Conservation (phyloP, 35 echinoderm and acorn worm genomes). For the Apostichopus californicus region DNA sequence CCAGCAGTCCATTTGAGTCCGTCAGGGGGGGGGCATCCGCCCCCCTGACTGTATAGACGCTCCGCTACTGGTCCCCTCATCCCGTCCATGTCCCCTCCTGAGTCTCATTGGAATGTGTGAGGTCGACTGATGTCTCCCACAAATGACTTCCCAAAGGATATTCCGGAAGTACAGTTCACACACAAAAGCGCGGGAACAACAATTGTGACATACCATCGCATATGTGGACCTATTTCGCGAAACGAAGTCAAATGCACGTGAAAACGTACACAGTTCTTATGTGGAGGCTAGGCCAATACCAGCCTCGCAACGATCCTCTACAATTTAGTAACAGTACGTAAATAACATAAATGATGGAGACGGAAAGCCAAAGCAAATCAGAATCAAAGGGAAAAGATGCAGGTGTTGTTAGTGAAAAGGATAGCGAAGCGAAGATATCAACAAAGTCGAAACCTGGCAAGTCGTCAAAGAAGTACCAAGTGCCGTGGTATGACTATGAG, state of each 20-base stretch:
- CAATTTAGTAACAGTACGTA: no score
- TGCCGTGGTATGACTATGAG: neutral
- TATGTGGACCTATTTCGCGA: neutral
- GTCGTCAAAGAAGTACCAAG: slow-evolving; percentile 2
- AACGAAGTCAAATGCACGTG: neutral
- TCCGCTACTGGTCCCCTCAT: no score
- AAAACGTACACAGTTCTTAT: neutral
- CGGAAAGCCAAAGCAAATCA: neutral
- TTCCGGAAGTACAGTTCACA: neutral
- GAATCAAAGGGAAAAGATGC: neutral
- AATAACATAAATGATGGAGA: neutral
- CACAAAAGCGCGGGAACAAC: slow-evolving; percentile 1
- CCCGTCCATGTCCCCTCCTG: no score
- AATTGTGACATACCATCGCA: neutral
- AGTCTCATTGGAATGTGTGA: no score
- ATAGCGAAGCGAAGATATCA: neutral
- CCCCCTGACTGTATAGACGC: no score
- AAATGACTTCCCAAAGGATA: no score
- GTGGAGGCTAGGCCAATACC: neutral
- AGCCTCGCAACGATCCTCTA: no score
- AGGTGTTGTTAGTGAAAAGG: neutral
- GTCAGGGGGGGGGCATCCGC: no score
- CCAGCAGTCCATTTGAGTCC: no score
- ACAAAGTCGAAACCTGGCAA: neutral
- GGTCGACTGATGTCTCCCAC: no score